phyloP scores from a whole-genome alignment of 2,888 invertebrate species.

The Ichneumoninae sp. region DNA sequence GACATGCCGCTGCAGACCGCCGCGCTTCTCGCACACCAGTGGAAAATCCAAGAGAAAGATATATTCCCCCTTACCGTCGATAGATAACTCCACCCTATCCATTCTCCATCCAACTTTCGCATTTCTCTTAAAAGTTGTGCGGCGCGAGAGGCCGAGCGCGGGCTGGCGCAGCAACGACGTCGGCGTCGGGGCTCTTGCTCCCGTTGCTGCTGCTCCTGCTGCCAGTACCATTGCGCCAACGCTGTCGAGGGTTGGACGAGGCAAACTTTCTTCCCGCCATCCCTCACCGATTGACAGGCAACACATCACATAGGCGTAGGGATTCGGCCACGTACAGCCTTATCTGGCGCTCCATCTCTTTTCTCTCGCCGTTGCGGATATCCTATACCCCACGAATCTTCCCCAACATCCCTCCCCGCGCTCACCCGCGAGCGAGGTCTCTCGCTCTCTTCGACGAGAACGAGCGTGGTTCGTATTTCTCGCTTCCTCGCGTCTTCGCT shows the following conservation, averaged over 20 bases:
- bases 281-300: slow-evolving; percentile 81
- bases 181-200: slow-evolving; percentile 64
- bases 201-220: slow-evolving; percentile 54
- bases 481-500: slow-evolving; percentile 18
- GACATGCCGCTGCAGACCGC: slow-evolving; percentile 59
- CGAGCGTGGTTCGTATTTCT: slow-evolving; percentile 12
- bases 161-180: slow-evolving; percentile 66
- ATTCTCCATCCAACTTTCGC: slow-evolving; percentile 83
- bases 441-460: neutral
- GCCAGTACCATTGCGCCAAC: slow-evolving; percentile 59
- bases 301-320: slow-evolving; percentile 79
- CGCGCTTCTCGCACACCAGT: slow-evolving; percentile 35
- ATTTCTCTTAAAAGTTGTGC: slow-evolving; percentile 82
- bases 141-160: slow-evolving; percentile 58
- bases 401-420: neutral
- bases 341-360: slow-evolving; percentile 21
- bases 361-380: slow-evolving; percentile 11
- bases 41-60: slow-evolving; percentile 58
- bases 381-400: slow-evolving; percentile 10
- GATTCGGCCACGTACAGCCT: slow-evolving; percentile 52
- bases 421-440: neutral
- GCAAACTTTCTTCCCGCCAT: slow-evolving; percentile 81
- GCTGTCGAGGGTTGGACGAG: slow-evolving; percentile 60
- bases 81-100: slow-evolving; percentile 82
- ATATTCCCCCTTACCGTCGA: slow-evolving; percentile 74